A percentile compares a stretch with the other conserved stretches of the same genome.
These are phyloP conservation scores for Fragum fragum DNA, from an alignment of 2,888 invertebrate species.

Conservation along the genomic window DNA sequence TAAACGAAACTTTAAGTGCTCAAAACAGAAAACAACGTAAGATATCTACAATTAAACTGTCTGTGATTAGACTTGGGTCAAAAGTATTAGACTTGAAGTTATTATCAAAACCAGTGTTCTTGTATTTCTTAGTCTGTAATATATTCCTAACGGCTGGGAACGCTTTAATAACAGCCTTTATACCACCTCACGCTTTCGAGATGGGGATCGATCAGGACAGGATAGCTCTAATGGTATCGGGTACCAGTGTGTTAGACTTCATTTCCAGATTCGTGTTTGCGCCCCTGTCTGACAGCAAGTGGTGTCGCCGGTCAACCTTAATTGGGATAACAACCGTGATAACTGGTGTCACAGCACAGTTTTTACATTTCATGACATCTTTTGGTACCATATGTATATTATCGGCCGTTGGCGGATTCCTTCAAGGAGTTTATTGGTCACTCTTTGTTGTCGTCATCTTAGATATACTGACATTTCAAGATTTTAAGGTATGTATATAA, in stretches of 20 bases:
- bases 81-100: constrained; percentile 36
- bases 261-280: constrained; percentile 43
- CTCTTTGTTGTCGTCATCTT: constrained; percentile 44
- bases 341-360: constrained; percentile 33
- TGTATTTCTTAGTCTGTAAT: constrained; percentile 42
- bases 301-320: constrained; percentile 38
- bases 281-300: constrained; percentile 39
- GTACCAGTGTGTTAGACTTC: constrained; percentile 54
- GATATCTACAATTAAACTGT: background rate
- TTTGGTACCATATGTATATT: constrained; percentile 42
- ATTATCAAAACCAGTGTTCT: constrained; percentile 46
- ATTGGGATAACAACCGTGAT: constrained; percentile 30
- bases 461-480: constrained; percentile 38
- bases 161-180: constrained; percentile 38
- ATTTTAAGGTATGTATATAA: constrained; percentile 37
- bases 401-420: constrained; percentile 31
- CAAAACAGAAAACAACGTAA: background rate
- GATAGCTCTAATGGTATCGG: constrained; percentile 53
- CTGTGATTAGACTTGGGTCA: background rate
- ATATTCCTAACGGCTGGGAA: constrained; percentile 36
- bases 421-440: constrained; percentile 48
- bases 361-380: constrained; percentile 36
- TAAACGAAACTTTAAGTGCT: background rate
- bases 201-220: constrained; percentile 48
- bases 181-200: constrained; percentile 64